Evolutionary conservation across 2,888 invertebrate species (phyloP), one percentile per base, ranked within the genome.

Genomic region (Microctonus hyperodae): DNA sequence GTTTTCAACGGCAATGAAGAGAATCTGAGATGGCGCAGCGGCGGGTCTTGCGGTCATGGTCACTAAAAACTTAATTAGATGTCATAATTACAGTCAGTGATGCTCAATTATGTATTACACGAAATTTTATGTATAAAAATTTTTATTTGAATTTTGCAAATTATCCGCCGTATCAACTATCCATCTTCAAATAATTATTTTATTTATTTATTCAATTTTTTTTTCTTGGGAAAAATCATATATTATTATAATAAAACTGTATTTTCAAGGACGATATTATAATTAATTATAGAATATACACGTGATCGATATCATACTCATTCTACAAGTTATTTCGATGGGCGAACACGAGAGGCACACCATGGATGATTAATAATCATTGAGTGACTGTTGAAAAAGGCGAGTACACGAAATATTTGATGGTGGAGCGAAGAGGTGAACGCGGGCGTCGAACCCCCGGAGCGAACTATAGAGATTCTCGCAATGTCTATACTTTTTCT

Each of bases 21-120:
- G 70, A 74, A 70, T 73, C 70, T 70, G 73, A 57, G 73, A 75
- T 74, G 73, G 77, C 69, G 75, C 76, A 74, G 73, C 62, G 65
- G 64, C 74, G 70, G 75, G 66, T 70, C 75, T 73, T 73, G 71
- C 74, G 76, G 74, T 74, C 78, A 76, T 75, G 75, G 77, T 77
- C 76, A 80, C 80, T 80, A 80, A 81, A 81, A 82, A 81, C 76
- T 77, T 82, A 82, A 82, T 82, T 82, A 82, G 82, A 82, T 81
- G 82, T 82, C 82, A 82, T 82, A 82, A 82, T 82, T 82, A 82
- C 78, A 75, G 65, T 62, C 81, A 81, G 81, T 73, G 81, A 75
- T 72, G 75, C 76, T 76, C 82, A 81, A 78, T 44, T 20, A 44
- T 35, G 35, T 25, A 33, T 50, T 57, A 11, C 16, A 33, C 40